Base-by-base conservation (phyloP, 2,797 vertebrate genomes). In the Chromis chromis region DNA sequence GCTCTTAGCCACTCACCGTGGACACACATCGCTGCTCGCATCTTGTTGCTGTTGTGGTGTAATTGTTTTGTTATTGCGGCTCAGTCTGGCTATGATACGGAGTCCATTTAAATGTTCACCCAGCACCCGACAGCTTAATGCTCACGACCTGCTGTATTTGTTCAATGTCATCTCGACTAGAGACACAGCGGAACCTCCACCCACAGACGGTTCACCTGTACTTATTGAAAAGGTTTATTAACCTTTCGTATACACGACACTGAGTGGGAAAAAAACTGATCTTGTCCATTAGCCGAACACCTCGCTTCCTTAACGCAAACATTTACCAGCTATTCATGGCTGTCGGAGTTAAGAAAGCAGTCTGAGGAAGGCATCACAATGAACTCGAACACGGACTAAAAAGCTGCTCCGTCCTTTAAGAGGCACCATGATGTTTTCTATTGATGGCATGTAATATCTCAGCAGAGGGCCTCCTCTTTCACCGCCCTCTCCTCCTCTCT, bases 31-130 rank as follows among this genome's bases (percentile, higher is more conserved):
- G 2, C 77, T 80, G 86, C 82, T 71, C 83, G 28, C 78, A 81
- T 85, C 83, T 81, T 86, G 70, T 63, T 78, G 68, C 76, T 70
- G 65, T 67, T 71, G 69, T 56, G 56, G 46, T 67, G 67, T 87
- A 83, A 88, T 88, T 86, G 83, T 88, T 85, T 86, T 85, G 85
- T 90, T 90, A 75, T 87, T 80, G 75, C 22, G 7, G 78, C 69
- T 74, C 75, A 70, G 61, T 21, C 69, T 62, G 52, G 46, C 25
- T 71, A 4, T 65, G 58, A 82, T 61, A 70, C 39, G 4, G 31
- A 58, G 83, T 86, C 76, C 66, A 70, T 76, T 83, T 83, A 70
- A 80, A 87, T 82, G 79, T 56, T 74, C 62, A 44, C 59, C 53
- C 16, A 42, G 66, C 67, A 56, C 36, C 40, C 10, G 48, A 54